Conservation (phyloP, 2,113 vertebrate species). For the Alaudala cheleensis region DNA sequence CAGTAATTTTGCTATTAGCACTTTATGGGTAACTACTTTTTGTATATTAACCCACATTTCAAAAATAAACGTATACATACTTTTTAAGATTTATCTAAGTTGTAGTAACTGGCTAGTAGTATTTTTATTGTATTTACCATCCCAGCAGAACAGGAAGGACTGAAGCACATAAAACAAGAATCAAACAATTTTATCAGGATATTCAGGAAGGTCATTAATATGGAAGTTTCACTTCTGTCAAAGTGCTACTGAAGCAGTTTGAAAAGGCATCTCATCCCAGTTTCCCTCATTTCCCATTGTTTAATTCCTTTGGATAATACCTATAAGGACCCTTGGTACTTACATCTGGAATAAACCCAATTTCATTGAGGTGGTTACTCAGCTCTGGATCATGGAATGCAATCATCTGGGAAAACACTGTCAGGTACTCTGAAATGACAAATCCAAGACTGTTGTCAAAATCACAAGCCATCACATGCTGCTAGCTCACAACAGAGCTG, state of each 20-base stretch:
- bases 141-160: neutral
- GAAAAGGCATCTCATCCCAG: neutral
- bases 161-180: neutral
- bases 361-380: slow-evolving; percentile 98
- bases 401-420: slow-evolving; percentile 98
- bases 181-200: neutral
- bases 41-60: neutral
- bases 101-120: neutral
- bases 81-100: neutral
- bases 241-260: neutral
- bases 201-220: neutral
- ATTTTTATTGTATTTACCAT: neutral
- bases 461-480: neutral
- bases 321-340: slow-evolving; percentile 68
- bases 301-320: neutral
- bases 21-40: neutral
- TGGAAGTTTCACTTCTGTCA: neutral
- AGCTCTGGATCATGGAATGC: slow-evolving; percentile 98
- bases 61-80: neutral
- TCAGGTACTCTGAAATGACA: slow-evolving; percentile 90
- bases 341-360: slow-evolving; percentile 98
- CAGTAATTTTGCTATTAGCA: neutral
- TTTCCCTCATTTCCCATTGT: neutral
- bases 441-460: neutral
- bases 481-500: neutral